phyloP scores from a whole-genome alignment of 2,797 vertebrate species.

The Smutsia temminckii region DNA sequence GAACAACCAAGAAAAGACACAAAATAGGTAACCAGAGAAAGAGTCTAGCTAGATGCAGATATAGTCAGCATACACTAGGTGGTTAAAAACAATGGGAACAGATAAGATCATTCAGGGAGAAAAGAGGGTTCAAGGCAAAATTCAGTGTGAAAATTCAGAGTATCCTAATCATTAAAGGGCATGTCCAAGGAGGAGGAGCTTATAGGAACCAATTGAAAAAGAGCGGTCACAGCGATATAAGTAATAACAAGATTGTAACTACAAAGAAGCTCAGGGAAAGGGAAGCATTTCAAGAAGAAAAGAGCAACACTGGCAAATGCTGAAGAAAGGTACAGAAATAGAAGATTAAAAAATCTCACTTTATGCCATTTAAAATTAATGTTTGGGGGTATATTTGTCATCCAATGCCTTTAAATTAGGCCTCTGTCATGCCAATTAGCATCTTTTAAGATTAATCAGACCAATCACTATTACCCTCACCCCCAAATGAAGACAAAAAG shows the following conservation, averaged over 20 bases:
- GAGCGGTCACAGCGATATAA: neutral
- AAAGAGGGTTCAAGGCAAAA: neutral
- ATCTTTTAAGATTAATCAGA: neutral
- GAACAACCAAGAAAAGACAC: constrained; percentile 19
- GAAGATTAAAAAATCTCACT: constrained; percentile 28
- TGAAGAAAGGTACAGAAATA: neutral
- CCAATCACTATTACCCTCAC: neutral
- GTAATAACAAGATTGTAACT: neutral
- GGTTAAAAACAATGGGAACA: neutral
- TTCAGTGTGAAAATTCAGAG: neutral
- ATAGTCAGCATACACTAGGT: neutral
- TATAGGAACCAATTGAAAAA: neutral
- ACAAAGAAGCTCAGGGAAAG: neutral
- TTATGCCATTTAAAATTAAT: constrained; percentile 44
- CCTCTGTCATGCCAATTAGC: neutral
- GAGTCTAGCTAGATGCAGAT: neutral
- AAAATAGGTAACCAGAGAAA: neutral
- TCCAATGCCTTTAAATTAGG: constrained; percentile 29
- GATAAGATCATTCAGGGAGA: neutral
- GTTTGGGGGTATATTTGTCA: constrained; percentile 13
- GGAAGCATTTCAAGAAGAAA: constrained; percentile 46
- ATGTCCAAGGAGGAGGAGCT: neutral
- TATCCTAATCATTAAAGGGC: neutral
- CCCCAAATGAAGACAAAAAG: constrained; percentile 30
- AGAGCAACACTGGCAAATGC: neutral